Base-by-base conservation (phyloP, 1,140 invertebrate genomes). In the Grapholita molesta region DNA sequence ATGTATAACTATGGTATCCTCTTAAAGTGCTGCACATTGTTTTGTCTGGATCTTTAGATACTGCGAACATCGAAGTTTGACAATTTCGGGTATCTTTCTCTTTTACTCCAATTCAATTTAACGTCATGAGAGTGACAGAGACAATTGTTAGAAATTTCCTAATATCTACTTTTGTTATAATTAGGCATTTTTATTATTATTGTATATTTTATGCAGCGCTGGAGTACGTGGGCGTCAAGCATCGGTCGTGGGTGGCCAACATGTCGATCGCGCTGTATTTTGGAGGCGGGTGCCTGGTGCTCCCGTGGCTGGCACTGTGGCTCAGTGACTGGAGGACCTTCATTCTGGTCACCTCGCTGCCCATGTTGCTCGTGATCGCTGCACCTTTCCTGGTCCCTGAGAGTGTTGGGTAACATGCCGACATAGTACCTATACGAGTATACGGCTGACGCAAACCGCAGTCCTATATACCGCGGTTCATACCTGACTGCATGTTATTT, bases 211-310 rank as follows among this genome's bases (percentile, higher is more conserved):
- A 70, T 70, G 2, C 77, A 85, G 86, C 88, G 38, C 64, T 84
- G 21, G 92, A 94, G 55, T 88, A 96, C 94, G 82, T 86, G 11
- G 86, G 85, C 0, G 71, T 78, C 3, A 72, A 72, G 3, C 80
- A 89, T 55, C 86, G 93, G 0, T 94, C 93, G 0, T 84, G 92
- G 67, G 89, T 93, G 4, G 93, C 92, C 0, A 94, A 94, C 70
- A 83, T 94, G 77, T 92, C 93, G 0, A 93, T 94, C 61, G 93
- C 93, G 0, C 70, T 94, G n/a, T 94, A 90, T 77, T 94, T 93
- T 77, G 93, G 93, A 0, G 68, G 91, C 15, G 93, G 92, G 1
- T 92, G 92, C 7, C 73, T 94, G 4, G 35, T 86, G 0, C 72
- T 94, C 12, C 93, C 94, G 0, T 92, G 90, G 90, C 66, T 92